Base-by-base conservation (phyloP, 64 coral and sea anemone genomes). In the Cladopsammia gracilis region DNA sequence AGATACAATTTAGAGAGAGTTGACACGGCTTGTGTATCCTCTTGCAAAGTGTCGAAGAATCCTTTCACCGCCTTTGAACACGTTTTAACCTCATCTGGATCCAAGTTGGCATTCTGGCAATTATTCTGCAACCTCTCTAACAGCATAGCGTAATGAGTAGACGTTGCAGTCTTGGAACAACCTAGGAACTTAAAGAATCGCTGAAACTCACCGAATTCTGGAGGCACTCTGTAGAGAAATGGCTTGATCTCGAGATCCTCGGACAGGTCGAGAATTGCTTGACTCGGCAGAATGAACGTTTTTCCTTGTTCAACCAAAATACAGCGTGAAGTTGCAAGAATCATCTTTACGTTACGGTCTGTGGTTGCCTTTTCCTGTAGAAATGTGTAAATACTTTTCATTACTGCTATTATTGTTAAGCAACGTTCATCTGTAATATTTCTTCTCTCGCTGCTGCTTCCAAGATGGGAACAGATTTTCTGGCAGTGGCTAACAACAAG, bases 191-290 rank as follows among this genome's bases (percentile, higher is more conserved):
- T 26, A 88, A 88, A 88, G 4, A 93, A 34, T 11, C 1, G 9
- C 16, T 47, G 65, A 72, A 68, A 87, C 56, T 58, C 16, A 4
- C 64, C 83, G 13, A 93, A 15, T 58, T 88, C 61, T n/a, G 15
- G 48, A 59, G 83, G 83, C 34, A 86, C 61, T 85, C 65, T 88
- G 83, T 93, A 93, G 25, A 93, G 60, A 61, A 78, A 93, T 16
- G 91, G 84, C 48, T 18, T 68, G 46, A 93, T 93, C 77, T 93
- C 91, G 14, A 82, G 19, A 48, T 75, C 24, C 42, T 42, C 60
- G 16, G 50, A 65, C 6, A 88, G 25, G 5, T 93, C 74, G 5
- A 93, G 46, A 47, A 78, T 61, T 5, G 76, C 85, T 71, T 93
- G 83, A 10, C 58, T 76, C 5, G 91, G 73, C 68, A 51, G 24